Evolutionary conservation across 1,140 invertebrate species (phyloP).

Genomic region (Maniola jurtina): DNA sequence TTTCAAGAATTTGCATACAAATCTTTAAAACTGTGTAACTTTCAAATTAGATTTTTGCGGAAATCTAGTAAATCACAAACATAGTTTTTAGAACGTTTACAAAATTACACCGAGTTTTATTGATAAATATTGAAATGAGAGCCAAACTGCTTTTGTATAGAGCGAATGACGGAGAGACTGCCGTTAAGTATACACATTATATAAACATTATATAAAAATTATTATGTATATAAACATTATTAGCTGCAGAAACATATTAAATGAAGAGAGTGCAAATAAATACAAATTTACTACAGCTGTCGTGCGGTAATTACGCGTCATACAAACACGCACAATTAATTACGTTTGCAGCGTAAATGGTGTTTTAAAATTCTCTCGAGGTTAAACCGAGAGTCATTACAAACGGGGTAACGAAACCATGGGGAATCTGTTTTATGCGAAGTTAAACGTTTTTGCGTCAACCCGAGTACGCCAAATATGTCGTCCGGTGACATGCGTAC

Average conservation of each 20-base stretch:
- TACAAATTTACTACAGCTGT: neutral
- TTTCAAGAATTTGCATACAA: too few species aligned
- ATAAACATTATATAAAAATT: too few species aligned
- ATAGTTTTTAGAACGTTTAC: too few species aligned
- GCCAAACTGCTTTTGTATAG: too few species aligned
- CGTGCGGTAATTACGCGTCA: neutral
- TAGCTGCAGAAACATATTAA: neutral
- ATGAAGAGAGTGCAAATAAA: neutral
- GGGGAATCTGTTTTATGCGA: conserved; percentile 36
- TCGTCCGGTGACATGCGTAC: conserved; percentile 40
- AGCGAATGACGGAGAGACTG: too few species aligned
- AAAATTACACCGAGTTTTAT: too few species aligned
- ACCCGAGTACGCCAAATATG: conserved; percentile 49
- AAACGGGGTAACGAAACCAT: conserved; percentile 48
- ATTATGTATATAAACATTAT: neutral
- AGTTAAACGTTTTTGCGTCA: conserved; percentile 52
- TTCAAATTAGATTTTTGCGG: too few species aligned
- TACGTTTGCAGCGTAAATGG: conserved; percentile 8
- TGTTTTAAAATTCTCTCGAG: conserved; percentile 18
- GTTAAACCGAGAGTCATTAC: conserved; percentile 21
- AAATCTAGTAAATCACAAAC: too few species aligned
- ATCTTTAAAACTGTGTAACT: too few species aligned
- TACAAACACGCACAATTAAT: conserved; percentile 16
- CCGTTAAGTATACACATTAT: too few species aligned
- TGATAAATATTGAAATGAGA: too few species aligned